phyloP scores from a whole-genome alignment of 2,113 vertebrate genomes.

The Takifugu flavidus region DNA sequence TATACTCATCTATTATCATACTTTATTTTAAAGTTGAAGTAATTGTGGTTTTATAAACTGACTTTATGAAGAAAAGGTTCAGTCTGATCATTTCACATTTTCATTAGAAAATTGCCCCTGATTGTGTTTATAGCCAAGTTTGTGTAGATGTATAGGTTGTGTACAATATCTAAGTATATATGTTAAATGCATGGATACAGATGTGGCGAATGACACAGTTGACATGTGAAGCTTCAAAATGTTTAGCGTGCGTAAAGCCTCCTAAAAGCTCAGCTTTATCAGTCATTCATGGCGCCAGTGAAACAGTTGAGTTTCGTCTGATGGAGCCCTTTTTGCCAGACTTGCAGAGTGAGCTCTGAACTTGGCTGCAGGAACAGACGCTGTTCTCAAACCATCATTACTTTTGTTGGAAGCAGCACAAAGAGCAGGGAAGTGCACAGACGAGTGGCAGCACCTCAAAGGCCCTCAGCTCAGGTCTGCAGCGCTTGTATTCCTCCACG shows the following conservation, averaged over 20 bases:
- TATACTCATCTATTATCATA: constrained; percentile 44
- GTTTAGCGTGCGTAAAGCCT: too few species aligned
- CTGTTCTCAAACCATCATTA: constrained; percentile 58
- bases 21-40: constrained; percentile 26
- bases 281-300: neutral
- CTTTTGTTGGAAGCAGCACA: constrained; percentile 57
- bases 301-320: constrained; percentile 22
- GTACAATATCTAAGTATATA: too few species aligned
- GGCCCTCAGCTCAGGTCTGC: constrained; percentile 32
- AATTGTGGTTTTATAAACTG: constrained; percentile 10
- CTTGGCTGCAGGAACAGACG: constrained; percentile 18
- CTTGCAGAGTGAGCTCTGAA: constrained; percentile 19
- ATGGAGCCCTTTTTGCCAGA: constrained; percentile 12
- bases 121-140: too few species aligned
- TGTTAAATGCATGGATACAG: neutral
- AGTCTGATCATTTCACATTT: constrained; percentile 2
- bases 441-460: constrained; percentile 66
- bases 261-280: too few species aligned
- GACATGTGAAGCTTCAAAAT: too few species aligned
- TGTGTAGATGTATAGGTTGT: too few species aligned
- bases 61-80: constrained; percentile 3
- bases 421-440: constrained; percentile 53
- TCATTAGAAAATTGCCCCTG: neutral
- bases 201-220: neutral
- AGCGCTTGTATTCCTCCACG: constrained; percentile 45